Percentiles rank a stretch among this genome's conserved stretches.
Evolutionary conservation across 92 coral and sea anemone genomes (phyloP).

Genomic region (Porites lobata): DNA sequence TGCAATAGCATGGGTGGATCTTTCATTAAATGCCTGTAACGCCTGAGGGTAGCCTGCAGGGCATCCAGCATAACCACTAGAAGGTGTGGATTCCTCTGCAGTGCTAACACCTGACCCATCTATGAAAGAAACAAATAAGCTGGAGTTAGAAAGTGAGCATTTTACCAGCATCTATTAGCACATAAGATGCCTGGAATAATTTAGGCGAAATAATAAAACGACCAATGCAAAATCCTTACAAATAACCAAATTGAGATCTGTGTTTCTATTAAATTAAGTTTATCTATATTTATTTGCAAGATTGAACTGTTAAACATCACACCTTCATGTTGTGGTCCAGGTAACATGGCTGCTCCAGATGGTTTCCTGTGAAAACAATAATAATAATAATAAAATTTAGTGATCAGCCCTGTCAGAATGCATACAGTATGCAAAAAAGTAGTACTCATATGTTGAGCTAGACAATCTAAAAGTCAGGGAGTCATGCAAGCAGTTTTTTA

Average conservation of each 20-base stretch:
- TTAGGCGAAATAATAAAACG: not conserved
- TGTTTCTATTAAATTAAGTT: not conserved
- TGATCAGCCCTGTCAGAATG: not conserved
- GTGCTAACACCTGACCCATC: not conserved
- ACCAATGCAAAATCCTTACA: not conserved
- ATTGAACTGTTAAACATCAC: not conserved
- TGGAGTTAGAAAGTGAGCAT: not conserved
- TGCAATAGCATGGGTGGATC: not conserved
- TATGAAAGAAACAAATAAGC: not conserved
- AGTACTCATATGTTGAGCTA: too few species aligned
- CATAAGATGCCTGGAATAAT: too few species aligned
- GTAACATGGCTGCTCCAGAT: not conserved
- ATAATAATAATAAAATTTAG: not conserved
- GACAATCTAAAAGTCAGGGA: too few species aligned
- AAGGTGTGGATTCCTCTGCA: not conserved
- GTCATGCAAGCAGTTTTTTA: too few species aligned
- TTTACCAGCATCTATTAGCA: not conserved
- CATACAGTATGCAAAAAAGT: too few species aligned
- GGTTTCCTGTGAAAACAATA: conserved; percentile 13
- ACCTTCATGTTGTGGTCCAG: not conserved
- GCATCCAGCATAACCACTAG: not conserved
- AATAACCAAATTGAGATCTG: not conserved
- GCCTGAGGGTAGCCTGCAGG: not conserved
- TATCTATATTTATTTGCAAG: not conserved
- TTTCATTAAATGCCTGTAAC: not conserved